Evolutionary conservation across 2,113 vertebrate species (phyloP), one percentile per base, ranked within the genome.

Genomic region (Melanocharis versteri): DNA sequence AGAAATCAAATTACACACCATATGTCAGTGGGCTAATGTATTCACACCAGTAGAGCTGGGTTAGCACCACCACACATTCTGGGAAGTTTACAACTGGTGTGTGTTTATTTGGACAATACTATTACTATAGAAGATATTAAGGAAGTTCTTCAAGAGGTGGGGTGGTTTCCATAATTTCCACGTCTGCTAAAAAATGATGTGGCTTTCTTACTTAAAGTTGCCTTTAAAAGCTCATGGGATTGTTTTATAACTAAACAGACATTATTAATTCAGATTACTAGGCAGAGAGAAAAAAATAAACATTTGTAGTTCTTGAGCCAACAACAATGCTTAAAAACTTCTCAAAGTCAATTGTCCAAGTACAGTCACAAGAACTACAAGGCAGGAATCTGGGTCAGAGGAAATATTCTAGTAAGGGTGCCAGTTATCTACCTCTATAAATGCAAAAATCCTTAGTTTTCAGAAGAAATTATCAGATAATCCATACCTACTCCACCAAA

Each of bases 21-120:
- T 70, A 80, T 78, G 40, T 92, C 89, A 71, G 70, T 57, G 69
- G 42, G 83, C 56, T 50, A 53, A 22, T 71, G 30, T 56, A 80
- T 79, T 90, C 89, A 72, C 47, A 78, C 73, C 60, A 87, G 83
- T 9, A 56, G 62, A 70, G 53, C 44, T 78, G 72, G 58, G 71
- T 73, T 77, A 86, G 80, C 60, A 83, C 69, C 90, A 78, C 61
- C 44, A 85, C 64, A 77, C 58, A 39, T 83, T 89, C 73, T 76
- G 58, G 31, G 22, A 77, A 53, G 42, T 84, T 87, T 91, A 75
- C 37, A 93, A 92, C 76, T 17, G 28, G 30, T 30, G 44, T 57
- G 68, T 76, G 68, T 71, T 95, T 96, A 91, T 91, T 89, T 93
- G 83, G 90, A 90, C 81, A 88, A 89, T 53, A 58, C 33, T 80